Percentiles rank a stretch among this genome's conserved stretches.
Conservation (phyloP, 2,113 vertebrate species). For the Pleuronectes platessa region DNA sequence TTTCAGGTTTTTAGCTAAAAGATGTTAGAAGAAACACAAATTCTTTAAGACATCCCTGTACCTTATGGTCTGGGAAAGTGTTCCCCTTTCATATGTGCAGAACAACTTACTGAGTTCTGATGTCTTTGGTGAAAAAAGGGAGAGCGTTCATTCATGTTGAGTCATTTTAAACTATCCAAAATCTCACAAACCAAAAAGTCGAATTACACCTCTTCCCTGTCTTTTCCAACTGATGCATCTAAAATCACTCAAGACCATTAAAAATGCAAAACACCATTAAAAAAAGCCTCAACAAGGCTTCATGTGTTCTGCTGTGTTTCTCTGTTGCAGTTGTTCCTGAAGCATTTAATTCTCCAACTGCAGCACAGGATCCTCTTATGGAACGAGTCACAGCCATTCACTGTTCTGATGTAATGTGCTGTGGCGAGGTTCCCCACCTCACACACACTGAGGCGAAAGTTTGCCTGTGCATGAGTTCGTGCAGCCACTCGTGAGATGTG, state of each 20-base stretch:
- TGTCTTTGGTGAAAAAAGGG: neutral
- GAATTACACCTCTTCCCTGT: constrained; percentile 20
- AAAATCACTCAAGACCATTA: constrained; percentile 32
- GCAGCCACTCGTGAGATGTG: constrained; percentile 25
- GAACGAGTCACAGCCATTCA: constrained; percentile 57
- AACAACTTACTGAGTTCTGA: neutral
- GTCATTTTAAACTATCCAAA: neutral
- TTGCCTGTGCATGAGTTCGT: constrained; percentile 10
- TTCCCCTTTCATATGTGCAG: neutral
- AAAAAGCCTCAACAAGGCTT: constrained; percentile 12
- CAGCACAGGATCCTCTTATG: constrained; percentile 43
- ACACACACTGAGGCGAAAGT: constrained; percentile 32
- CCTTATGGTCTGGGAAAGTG: too few species aligned
- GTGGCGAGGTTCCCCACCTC: constrained; percentile 63
- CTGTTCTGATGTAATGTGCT: constrained; percentile 73
- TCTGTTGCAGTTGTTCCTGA: constrained; percentile 36
- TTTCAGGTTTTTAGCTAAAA: too few species aligned
- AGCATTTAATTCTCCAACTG: constrained; percentile 54
- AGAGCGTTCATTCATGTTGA: neutral
- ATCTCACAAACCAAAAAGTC: neutral
- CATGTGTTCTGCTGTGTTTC: constrained; percentile 25
- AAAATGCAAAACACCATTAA: constrained; percentile 49
- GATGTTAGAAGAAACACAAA: too few species aligned
- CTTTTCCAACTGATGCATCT: constrained; percentile 40
- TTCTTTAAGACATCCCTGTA: too few species aligned